Evolutionary conservation across 2,888 invertebrate genomes (phyloP).

Genomic region (Neoascia interrupta): DNA sequence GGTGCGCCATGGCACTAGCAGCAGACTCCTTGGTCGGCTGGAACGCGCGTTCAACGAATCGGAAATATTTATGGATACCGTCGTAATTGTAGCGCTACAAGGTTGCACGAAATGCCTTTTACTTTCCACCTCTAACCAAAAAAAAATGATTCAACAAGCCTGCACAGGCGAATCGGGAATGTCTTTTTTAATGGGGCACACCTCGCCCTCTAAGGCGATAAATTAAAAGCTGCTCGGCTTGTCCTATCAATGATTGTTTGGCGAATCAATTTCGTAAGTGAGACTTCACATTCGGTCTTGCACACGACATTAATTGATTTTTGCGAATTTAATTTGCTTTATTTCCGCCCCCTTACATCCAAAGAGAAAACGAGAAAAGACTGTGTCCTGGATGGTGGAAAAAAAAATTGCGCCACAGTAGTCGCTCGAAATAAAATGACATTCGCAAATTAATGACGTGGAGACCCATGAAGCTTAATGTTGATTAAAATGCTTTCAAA

Average conservation of each 20-base stretch:
- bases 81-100: slow-evolving; percentile 28
- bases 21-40: slow-evolving; percentile 1
- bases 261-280: slow-evolving; percentile 51
- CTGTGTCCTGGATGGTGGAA: background rate
- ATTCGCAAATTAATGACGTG: slow-evolving; percentile 69
- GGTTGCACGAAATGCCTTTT: slow-evolving; percentile 14
- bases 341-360: slow-evolving; percentile 38
- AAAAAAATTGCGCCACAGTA: background rate
- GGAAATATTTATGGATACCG: slow-evolving; percentile 66
- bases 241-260: slow-evolving; percentile 16
- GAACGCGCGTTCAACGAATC: slow-evolving; percentile 38
- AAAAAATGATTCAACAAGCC: slow-evolving; percentile 22
- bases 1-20: slow-evolving; percentile 15
- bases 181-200: slow-evolving; percentile 24
- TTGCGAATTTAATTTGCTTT: slow-evolving; percentile 64
- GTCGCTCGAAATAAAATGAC: slow-evolving; percentile 46
- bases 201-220: background rate
- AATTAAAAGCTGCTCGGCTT: background rate
- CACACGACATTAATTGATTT: slow-evolving; percentile 63
- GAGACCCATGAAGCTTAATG: slow-evolving; percentile 69
- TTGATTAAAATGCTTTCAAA: slow-evolving; percentile 68
- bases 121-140: slow-evolving; percentile 2
- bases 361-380: background rate
- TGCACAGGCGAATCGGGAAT: too few species aligned
- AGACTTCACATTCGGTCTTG: slow-evolving; percentile 36